These are phyloP conservation scores for Aegypius monachus DNA, from an alignment of 2,113 vertebrate species.

Conservation along the genomic window DNA sequence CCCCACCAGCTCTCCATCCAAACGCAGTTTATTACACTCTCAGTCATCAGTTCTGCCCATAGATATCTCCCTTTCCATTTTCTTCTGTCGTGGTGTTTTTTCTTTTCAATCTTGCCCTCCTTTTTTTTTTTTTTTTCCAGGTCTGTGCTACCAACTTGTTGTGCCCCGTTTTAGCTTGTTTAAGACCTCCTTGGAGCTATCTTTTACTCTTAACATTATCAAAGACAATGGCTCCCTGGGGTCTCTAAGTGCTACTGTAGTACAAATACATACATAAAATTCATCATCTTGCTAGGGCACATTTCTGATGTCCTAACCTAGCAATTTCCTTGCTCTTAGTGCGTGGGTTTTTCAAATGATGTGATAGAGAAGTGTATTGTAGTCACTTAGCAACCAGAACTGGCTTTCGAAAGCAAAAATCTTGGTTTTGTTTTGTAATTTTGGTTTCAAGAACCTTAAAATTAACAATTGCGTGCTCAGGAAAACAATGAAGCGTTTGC, in stretches of 20 bases:
- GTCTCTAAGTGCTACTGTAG: neutral
- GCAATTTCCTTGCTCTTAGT: conserved; percentile 4
- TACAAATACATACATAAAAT: neutral
- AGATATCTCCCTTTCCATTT: neutral
- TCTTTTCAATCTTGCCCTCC: neutral
- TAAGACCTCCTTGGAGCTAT: neutral
- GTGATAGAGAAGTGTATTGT: neutral
- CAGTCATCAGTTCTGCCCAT: neutral
- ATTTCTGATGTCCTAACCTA: conserved; percentile 22
- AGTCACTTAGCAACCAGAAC: conserved; percentile 62
- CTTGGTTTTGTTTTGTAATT: neutral
- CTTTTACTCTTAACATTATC: neutral
- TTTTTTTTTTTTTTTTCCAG: neutral
- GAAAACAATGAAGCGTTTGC: neutral
- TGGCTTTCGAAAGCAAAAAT: neutral
- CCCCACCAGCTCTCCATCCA: neutral
- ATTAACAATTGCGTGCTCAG: neutral
- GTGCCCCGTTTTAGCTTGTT: neutral
- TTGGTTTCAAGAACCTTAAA: neutral
- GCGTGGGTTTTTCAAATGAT: neutral
- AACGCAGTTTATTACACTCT: neutral
- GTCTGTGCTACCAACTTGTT: neutral
- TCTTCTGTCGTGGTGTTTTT: neutral
- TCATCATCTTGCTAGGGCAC: neutral
- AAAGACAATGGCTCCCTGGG: neutral